A percentile compares a stretch with the other conserved stretches of the same genome.
Conservation (phyloP, 2,797 vertebrate species). For the Esox lucius region DNA sequence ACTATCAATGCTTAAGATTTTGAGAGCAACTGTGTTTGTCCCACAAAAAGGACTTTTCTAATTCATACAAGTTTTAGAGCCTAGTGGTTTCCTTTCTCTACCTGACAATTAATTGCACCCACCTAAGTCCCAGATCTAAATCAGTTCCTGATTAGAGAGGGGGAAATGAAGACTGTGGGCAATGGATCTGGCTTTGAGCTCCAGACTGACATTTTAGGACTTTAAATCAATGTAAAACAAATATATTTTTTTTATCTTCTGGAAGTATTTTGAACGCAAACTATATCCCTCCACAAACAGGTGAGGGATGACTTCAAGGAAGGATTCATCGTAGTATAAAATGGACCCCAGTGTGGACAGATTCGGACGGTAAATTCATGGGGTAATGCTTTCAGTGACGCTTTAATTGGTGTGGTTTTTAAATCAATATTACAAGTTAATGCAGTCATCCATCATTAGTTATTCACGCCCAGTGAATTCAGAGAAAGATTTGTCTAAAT, state of each 20-base stretch:
- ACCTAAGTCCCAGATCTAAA: no score
- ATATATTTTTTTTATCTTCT: neutral
- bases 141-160: no score
- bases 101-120: no score
- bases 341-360: neutral
- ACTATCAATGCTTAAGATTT: constrained; percentile 9
- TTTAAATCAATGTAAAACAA: no score
- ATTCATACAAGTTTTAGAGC: no score
- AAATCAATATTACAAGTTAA: neutral
- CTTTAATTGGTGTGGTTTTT: neutral
- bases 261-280: neutral
- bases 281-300: neutral
- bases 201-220: no score
- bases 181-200: no score
- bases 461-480: neutral
- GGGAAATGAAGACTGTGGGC: no score
- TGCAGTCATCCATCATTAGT: neutral
- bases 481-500: neutral
- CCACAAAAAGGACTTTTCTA: neutral
- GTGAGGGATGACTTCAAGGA: constrained; percentile 5
- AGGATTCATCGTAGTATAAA: neutral
- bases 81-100: no score
- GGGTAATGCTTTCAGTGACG: neutral
- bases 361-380: neutral
- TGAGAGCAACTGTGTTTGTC: neutral